Conservation (phyloP, 64 coral and sea anemone genomes). For the Porites australiensis region DNA sequence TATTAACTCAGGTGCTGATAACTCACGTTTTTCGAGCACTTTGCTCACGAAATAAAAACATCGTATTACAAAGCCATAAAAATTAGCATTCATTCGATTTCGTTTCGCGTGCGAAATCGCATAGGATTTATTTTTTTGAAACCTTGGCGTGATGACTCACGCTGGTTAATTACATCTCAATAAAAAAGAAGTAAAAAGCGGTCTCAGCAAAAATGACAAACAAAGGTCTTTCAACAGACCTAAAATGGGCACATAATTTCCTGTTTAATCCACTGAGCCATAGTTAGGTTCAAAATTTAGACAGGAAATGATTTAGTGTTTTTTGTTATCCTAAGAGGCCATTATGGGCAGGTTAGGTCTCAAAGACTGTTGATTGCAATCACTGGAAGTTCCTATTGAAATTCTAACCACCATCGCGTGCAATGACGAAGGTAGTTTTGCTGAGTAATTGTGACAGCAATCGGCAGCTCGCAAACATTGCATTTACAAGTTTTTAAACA, state of each 20-base stretch:
- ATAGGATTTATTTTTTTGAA: neutral
- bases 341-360: constrained; percentile 4
- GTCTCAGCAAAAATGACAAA: neutral
- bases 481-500: constrained; percentile 17
- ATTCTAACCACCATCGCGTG: constrained; percentile 11
- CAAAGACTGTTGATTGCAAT: constrained; percentile 9
- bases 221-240: neutral
- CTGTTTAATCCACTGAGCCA: constrained; percentile 9
- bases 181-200: neutral
- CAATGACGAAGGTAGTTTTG: constrained; percentile 40
- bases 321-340: constrained; percentile 9
- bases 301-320: constrained; percentile 41
- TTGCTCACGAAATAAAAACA: neutral
- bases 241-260: constrained; percentile 18
- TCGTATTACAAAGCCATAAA: constrained; percentile 23
- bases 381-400: neutral
- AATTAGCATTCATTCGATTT: neutral
- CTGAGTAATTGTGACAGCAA: constrained; percentile 57
- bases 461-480: constrained; percentile 3
- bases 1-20: neutral
- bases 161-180: neutral
- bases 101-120: neutral
- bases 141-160: neutral
- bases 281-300: neutral
- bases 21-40: neutral